Evolutionary conservation across 1,140 invertebrate species (phyloP), one percentile per base, ranked within the genome.

Genomic region (Melanaphis sacchari): DNA sequence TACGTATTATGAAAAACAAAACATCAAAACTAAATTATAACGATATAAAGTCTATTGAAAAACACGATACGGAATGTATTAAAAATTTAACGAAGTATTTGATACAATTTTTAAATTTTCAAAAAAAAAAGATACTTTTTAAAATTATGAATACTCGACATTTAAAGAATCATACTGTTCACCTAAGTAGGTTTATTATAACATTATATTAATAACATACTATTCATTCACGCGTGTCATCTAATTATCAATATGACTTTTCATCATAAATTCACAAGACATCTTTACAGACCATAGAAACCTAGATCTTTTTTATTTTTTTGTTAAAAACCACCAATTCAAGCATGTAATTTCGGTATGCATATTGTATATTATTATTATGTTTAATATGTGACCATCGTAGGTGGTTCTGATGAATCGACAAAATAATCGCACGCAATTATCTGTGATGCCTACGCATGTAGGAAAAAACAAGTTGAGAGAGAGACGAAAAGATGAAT

Each of bases 361-460:
- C 38, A 26, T 84, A 38, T 82, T 82, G 21, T 82, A 81, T 36
- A 38, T 81, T 36, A 81, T 38, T 59, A 66, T 66, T 38, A 38
- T 82, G 36, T 36, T n/a, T 66, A n/a, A 82, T 82, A 82, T 82
- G 22, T 82, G 36, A 15, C 85, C 38, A 4, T 46, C 41, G 85
- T 87, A 87, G 41, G 85, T 87, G 41, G 38, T 87, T n/a, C 18
- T 46, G 41, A 87, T 46, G 41, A 87, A 46, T 87, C 85, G 43
- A 46, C 41, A 46, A 87, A 87, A 87, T 38, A 36, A 38, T n/a
- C 31, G 26, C 38, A 87, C 31, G 85, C 85, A 46, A 87, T 87
- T 87, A 87, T 46, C 15, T n/a, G 9, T 36, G 85, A n/a, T 46
- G 85, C 59, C 31, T n/a, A 66, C 59, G 15, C 59, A 0, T n/a